Evolutionary conservation across 2,113 vertebrate species (phyloP), one percentile per base, ranked within the genome.

Genomic region (Nothoprocta pentlandii): DNA sequence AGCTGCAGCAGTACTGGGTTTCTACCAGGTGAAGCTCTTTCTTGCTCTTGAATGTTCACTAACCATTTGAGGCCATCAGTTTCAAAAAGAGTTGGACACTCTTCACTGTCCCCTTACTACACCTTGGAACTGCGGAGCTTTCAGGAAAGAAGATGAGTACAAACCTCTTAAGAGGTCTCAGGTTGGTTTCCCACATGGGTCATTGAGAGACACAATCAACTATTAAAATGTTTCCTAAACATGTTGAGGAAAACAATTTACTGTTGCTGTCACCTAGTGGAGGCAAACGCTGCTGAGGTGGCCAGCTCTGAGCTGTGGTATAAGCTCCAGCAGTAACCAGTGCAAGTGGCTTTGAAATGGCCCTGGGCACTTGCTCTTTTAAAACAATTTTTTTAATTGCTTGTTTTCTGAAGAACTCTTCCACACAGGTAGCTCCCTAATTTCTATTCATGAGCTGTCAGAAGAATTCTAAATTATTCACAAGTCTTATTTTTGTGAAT

Each of bases 231-330:
- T 93, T 61, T 68, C 49, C 89, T 89, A 92, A 96, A 92, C 53
- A 58, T 19, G n/a, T 85, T 82, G 80, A 71, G 67, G 91, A 91
- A 95, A 94, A 94, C 81, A 92, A 94, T 96, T 95, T 96, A 92
- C 94, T 96, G 90, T 23, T 94, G 92, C 94, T 95, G 85, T 92
- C 93, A 94, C 88, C 96, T 95, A 96, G 95, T 96, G 94, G 95
- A 94, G 89, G 94, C 85, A 97, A 51, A 22, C 77, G 82, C 89
- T 89, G 90, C 89, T 80, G 11, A 92, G 92, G 82, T 89, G 88
- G 87, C 71, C 90, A 12, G 8, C 2, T 41, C 69, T 66, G 47
- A 4, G 9, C 59, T 85, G 67, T 79, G 80, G 63, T 59, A 59
- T 86, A 32, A 76, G 17, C 23, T 32, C 70, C 85, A 87, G 49